Evolutionary conservation across 2,113 vertebrate genomes (phyloP).

Genomic region (Orientallactaga bullata): DNA sequence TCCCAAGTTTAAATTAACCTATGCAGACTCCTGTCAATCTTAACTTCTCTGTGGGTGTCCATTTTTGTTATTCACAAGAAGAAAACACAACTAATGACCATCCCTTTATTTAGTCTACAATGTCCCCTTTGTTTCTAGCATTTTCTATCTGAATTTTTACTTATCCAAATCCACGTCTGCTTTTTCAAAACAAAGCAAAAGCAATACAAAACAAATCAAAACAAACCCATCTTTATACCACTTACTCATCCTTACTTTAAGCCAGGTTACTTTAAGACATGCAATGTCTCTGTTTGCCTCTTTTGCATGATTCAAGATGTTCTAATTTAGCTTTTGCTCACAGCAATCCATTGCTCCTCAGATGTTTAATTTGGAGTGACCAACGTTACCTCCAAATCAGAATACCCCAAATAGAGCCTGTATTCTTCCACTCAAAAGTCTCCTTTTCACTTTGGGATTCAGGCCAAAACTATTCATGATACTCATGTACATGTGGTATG

Average conservation of each 20-base stretch:
- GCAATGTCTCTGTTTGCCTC: neutral
- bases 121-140: neutral
- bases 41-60: rapidly evolving
- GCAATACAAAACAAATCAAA: neutral
- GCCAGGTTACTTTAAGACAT: neutral
- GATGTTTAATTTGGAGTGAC: neutral
- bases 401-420: neutral
- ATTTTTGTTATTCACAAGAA: neutral
- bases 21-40: neutral
- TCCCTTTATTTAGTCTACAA: neutral
- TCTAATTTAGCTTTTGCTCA: slow-evolving; percentile 8
- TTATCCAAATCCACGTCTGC: neutral
- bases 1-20: neutral
- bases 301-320: neutral
- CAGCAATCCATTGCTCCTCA: neutral
- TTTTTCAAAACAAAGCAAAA: neutral
- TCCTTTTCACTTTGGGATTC: neutral
- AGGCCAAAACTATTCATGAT: neutral
- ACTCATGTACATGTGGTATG: too few species aligned
- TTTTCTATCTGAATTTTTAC: neutral
- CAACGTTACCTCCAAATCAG: slow-evolving; percentile 11
- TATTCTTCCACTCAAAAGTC: neutral
- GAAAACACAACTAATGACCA: neutral
- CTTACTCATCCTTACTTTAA: neutral
- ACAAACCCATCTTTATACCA: neutral